Percentiles rank a stretch among this genome's conserved stretches.
Evolutionary conservation across 1,140 invertebrate species (phyloP).

Genomic region (Drosophila ironensis): DNA sequence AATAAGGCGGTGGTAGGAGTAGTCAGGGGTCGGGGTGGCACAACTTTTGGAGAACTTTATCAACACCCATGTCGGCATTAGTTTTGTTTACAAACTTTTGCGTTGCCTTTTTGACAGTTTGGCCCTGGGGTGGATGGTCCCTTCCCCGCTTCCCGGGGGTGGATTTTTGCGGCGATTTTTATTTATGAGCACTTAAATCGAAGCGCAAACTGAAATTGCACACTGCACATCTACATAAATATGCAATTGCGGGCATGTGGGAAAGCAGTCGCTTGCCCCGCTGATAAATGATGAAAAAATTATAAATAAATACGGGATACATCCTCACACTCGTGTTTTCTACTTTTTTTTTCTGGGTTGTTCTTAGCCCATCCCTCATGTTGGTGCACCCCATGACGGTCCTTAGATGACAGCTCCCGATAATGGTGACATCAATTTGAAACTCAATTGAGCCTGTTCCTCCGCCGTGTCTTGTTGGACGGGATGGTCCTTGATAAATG

Average conservation of each 20-base stretch:
- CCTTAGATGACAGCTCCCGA: conserved; percentile 75
- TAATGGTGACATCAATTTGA: conserved; percentile 82
- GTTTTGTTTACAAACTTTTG: conserved; percentile 81
- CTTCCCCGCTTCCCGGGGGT: background rate
- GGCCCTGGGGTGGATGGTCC: conserved; percentile 10
- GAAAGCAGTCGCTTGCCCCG: conserved; percentile 43
- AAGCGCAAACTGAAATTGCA: conserved; percentile 72
- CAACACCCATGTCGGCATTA: conserved; percentile 82
- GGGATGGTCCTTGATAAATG: conserved; percentile 60
- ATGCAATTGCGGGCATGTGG: conserved; percentile 78
- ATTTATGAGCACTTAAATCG: conserved; percentile 82
- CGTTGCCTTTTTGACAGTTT: conserved; percentile 78
- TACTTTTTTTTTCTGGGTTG: background rate
- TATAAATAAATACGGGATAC: conserved; percentile 66
- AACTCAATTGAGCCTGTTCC: conserved; percentile 74
- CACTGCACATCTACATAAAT: conserved; percentile 75
- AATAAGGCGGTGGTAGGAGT: conserved; percentile 51
- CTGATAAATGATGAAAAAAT: conserved; percentile 77
- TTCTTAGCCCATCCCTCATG: conserved; percentile 17
- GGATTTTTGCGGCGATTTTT: conserved; percentile 57
- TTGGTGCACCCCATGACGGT: conserved; percentile 25
- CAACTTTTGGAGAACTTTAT: conserved; percentile 75
- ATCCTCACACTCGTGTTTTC: conserved; percentile 2
- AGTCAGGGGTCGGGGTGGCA: conserved; percentile 7
- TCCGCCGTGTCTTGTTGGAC: background rate